phyloP scores from a whole-genome alignment of 2,797 vertebrate species.

The Sebastes melanostomus region DNA sequence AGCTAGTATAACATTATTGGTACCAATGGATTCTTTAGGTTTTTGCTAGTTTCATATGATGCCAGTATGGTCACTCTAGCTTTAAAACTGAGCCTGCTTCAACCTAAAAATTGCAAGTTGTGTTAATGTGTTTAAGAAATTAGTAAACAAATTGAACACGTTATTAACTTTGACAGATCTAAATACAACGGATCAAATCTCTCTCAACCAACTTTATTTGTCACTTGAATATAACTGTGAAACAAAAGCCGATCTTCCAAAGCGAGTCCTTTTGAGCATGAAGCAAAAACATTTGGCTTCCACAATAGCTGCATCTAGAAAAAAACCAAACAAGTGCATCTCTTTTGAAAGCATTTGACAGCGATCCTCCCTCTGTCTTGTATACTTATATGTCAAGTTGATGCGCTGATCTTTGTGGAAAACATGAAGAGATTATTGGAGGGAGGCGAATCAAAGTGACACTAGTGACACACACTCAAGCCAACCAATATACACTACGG shows the following conservation, averaged over 20 bases:
- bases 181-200: background rate
- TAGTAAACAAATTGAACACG: too few relatives aligned
- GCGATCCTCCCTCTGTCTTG: slow-evolving; percentile 5
- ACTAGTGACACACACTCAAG: slow-evolving; percentile 63
- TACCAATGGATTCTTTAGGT: too few relatives aligned
- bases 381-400: slow-evolving; percentile 41
- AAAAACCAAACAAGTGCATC: slow-evolving; percentile 10
- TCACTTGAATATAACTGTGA: background rate
- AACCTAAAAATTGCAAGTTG: too few relatives aligned
- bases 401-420: slow-evolving; percentile 66
- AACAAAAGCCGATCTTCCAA: background rate
- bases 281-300: background rate
- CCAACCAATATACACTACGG: slow-evolving; percentile 43
- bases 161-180: too few relatives aligned
- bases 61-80: too few relatives aligned
- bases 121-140: too few relatives aligned
- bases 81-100: too few relatives aligned
- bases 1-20: too few relatives aligned
- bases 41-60: too few relatives aligned
- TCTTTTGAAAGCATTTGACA: background rate
- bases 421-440: slow-evolving; percentile 64
- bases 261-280: background rate
- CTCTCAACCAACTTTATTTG: background rate
- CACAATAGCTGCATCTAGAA: background rate
- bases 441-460: slow-evolving; percentile 66